A percentile compares a stretch with the other conserved stretches of the same genome.
Evolutionary conservation across 1,140 invertebrate genomes (phyloP).

Genomic region (Lepidotrigona ventralis): DNA sequence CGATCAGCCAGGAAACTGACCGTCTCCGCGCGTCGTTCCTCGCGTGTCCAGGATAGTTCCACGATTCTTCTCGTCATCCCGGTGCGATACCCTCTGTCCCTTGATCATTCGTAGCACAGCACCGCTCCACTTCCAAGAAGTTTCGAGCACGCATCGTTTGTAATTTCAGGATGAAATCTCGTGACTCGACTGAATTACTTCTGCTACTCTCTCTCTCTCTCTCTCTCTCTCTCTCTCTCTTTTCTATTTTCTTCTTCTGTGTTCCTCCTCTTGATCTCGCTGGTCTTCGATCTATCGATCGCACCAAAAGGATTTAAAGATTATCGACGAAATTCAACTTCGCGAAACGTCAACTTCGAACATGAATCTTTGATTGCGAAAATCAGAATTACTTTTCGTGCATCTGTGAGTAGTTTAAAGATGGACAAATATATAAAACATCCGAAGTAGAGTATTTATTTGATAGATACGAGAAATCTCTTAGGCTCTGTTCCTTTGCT

Average conservation of each 20-base stretch:
- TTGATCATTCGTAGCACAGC: not conserved
- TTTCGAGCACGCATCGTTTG: conserved; percentile 33
- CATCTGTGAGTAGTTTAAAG: too few relatives aligned
- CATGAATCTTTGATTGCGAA: too few relatives aligned
- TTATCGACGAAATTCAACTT: too few relatives aligned
- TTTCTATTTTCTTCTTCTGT: not conserved
- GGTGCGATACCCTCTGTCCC: conserved; percentile 50
- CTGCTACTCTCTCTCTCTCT: conserved; percentile 54
- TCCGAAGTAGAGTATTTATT: too few relatives aligned
- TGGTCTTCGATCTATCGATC: not conserved
- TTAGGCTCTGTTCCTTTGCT: too few relatives aligned
- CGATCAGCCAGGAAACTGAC: conserved; percentile 45
- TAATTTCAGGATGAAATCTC: conserved; percentile 65
- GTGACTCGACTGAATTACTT: conserved; percentile 74
- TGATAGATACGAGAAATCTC: too few relatives aligned
- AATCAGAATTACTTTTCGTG: too few relatives aligned
- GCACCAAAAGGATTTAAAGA: too few relatives aligned
- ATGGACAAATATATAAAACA: too few relatives aligned
- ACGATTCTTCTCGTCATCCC: conserved; percentile 43
- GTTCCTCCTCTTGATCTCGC: not conserved
- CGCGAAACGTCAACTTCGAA: not conserved
- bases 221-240: conserved; percentile 49
- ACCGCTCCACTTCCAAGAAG: not conserved
- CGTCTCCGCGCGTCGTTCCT: conserved; percentile 32
- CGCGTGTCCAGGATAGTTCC: conserved; percentile 57